Base-by-base conservation (phyloP, 1,140 invertebrate genomes). In the Brachionus calyciflorus region DNA sequence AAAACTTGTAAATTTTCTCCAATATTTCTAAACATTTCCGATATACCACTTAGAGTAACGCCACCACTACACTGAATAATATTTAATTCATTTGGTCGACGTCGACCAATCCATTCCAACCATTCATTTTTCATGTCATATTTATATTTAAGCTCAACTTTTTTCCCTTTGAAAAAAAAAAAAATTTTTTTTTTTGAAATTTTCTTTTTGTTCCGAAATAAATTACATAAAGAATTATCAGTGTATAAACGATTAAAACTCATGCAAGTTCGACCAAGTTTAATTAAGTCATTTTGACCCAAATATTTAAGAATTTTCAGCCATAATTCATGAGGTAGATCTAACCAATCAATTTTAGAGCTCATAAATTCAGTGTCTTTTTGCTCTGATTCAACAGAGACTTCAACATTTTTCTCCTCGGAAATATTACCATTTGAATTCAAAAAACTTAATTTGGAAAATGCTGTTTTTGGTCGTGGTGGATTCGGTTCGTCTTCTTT, bases 321-420 rank as follows among this genome's bases (percentile, higher is more conserved):
- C 69, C 69, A 73, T 10, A 73, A 51, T 41, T 73, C 69, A 51
- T 73, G n/a, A 7, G 69, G 69, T 40, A 73, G 40, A 51, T 73
- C 40, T 49, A 51, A 30, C 69, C 69, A 73, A 73, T 49, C 51
- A 17, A 9, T 19, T 55, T 26, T 33, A 14, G 2, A 26, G 14
- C 12, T 14, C 21, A 37, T 19, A 41, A 19, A 40, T 40, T 51
- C 30, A 55, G 3, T 49, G 3, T 49, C 48, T 65, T 19, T 40
- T 19, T 1, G 17, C 10, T 65, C 12, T 1, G 9, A 19, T 1
- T 53, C 24, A 30, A 12, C 26, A 10, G 17, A n/a, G 10, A n/a
- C 21, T 4, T 69, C 24, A 2, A 17, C 9, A 40, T 51, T 46
- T 30, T 14, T 24, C 17, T 49, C 12, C 1, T 37, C 1, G n/a